phyloP scores from a whole-genome alignment of 1,140 invertebrate species.

The Drosophila funebris region DNA sequence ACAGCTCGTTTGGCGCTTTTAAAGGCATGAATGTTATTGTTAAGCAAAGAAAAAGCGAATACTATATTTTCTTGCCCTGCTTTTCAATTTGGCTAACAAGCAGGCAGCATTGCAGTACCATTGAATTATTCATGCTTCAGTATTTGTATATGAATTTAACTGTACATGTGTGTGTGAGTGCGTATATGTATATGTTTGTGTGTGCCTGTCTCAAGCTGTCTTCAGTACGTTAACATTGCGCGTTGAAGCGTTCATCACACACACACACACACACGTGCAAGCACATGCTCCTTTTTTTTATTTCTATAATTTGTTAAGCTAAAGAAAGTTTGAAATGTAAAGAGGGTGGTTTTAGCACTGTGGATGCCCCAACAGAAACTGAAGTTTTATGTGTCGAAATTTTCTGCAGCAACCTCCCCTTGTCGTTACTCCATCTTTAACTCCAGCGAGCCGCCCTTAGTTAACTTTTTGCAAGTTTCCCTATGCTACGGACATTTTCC shows the following conservation, averaged over 20 bases:
- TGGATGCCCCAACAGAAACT: slow-evolving; percentile 47
- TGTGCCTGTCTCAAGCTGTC: slow-evolving; percentile 42
- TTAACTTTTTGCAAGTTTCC: slow-evolving; percentile 79
- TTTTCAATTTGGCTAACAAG: slow-evolving; percentile 48
- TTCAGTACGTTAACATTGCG: slow-evolving; percentile 42
- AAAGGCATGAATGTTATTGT: slow-evolving; percentile 39
- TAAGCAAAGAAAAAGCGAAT: not conserved
- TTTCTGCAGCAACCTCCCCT: slow-evolving; percentile 10
- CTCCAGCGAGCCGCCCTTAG: slow-evolving; percentile 48
- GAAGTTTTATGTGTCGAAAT: slow-evolving; percentile 28
- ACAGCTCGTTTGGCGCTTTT: not conserved
- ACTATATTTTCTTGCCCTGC: slow-evolving; percentile 17
- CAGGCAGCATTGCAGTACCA: slow-evolving; percentile 59
- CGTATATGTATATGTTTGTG: slow-evolving; percentile 2
- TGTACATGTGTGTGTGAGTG: slow-evolving; percentile 22
- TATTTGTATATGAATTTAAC: slow-evolving; percentile 32
- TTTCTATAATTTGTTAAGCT: slow-evolving; percentile 68
- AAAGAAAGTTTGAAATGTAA: slow-evolving; percentile 23
- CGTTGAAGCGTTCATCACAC: slow-evolving; percentile 60
- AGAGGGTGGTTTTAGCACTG: slow-evolving; percentile 57
- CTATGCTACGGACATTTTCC: slow-evolving; percentile 35
- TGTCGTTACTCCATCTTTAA: not conserved
- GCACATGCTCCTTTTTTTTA: slow-evolving; percentile 41
- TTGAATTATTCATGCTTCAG: slow-evolving; percentile 64
- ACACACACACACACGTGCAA: slow-evolving; percentile 33